These are phyloP conservation scores for Cossypha heuglini DNA, from an alignment of 2,797 vertebrate species.

Conservation along the genomic window DNA sequence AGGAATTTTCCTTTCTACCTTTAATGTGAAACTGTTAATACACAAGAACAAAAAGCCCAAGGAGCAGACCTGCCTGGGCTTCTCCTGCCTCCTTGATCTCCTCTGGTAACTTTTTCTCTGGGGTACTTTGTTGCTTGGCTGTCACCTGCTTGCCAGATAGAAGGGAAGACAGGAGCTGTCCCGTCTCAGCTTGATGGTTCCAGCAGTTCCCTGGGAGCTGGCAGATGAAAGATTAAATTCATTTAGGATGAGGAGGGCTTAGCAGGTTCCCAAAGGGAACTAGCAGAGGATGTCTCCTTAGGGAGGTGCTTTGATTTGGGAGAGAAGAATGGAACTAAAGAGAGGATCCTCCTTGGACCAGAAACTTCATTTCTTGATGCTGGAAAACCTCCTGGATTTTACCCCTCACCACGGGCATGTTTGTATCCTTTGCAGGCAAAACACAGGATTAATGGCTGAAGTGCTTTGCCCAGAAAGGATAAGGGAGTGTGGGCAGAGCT, in stretches of 20 bases:
- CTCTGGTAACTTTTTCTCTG: neutral
- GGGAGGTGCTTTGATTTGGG: constrained; percentile 24
- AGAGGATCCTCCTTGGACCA: neutral
- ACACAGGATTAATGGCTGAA: neutral
- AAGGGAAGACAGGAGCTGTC: neutral
- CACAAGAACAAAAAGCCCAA: neutral
- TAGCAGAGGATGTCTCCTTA: neutral
- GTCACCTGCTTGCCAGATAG: neutral
- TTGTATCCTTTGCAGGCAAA: neutral
- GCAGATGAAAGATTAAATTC: constrained; percentile 15
- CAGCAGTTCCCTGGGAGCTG: neutral
- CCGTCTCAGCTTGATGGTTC: neutral
- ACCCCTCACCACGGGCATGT: neutral
- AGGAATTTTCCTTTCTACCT: neutral
- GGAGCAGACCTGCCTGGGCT: neutral
- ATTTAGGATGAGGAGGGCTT: neutral
- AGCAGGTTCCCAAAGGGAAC: neutral
- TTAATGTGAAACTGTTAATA: neutral
- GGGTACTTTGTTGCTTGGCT: neutral
- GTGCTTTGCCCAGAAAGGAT: neutral
- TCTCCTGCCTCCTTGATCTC: neutral
- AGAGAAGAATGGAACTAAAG: neutral
- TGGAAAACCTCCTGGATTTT: constrained; percentile 11
- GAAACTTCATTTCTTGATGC: neutral
- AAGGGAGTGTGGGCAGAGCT: neutral